Evolutionary conservation across 1,140 invertebrate species (phyloP), one percentile per base, ranked within the genome.

Genomic region (Hycleus phaleratus): DNA sequence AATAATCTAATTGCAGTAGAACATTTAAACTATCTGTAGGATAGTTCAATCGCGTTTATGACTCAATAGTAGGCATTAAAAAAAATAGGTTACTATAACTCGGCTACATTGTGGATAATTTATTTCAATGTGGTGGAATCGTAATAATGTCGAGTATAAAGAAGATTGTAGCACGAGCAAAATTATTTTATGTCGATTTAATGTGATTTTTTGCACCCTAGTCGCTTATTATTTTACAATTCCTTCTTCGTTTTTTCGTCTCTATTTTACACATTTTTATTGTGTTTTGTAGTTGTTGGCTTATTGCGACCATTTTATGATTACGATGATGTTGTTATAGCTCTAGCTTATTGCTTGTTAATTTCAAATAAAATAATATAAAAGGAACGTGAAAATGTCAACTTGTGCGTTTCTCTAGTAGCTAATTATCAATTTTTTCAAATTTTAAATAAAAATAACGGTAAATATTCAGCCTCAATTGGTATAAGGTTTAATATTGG

Each of bases 1-100:
- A 12, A 12, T 12, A 12, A 18, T 18, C 18, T 18, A 18, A 18
- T 18, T 18, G 18, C 18, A 18, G 1, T 18, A 12, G 12, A 12
- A 32, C 26, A 7, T 32, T 32, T 7, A 32, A 32, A 32, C 26
- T 1, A 32, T 32, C 12, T 18, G 18, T 18, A 18, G 2, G 18
- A 32, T 7, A 6, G 4, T 32, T 7, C 4, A 32, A 32, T 7
- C 32, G 7, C 7, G 32, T 32, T 32, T 49, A 43, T 26, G 46
- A 24, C 4, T 47, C 18, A 12, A n/a, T 12, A 25, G 42, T 43
- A 51, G 26, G 7, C 49, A 18, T 24, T 59, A 59, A 59, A 59
- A 59, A 32, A 59, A 59, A 51, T 59, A 59, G 57, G 57, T 59
- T 59, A 59, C 50, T 38, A 59, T 51, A 53, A 47, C 57, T 59